Evolutionary conservation across 2,888 invertebrate species (phyloP), one percentile per base, ranked within the genome.

Genomic region (Conchocele bisecta): DNA sequence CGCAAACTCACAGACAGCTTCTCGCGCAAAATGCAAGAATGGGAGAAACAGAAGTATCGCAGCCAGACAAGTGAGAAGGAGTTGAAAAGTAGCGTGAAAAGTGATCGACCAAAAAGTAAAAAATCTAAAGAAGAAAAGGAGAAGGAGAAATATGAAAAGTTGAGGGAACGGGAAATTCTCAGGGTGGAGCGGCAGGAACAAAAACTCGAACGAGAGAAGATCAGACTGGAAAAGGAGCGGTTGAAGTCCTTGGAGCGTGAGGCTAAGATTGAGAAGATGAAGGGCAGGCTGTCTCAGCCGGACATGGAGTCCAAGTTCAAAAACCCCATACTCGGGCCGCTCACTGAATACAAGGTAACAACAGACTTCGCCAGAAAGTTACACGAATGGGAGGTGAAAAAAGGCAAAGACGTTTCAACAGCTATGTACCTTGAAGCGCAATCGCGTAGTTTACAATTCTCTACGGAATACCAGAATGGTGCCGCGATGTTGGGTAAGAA

Each of bases 341-440:
- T 86, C 26, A 83, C 83, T 20, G 85, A 86, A 51, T 84, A 86
- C 44, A 86, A 94, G 5, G 96, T 97, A 81, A 96, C 96, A 0
- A 93, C 96, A 46, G 96, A 96, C 81, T 97, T 97, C 90, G 96
- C 97, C 0, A 94, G 95, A 28, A 96, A 96, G 86, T 93, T 97
- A 0, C 96, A 96, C 90, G 97, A 97, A 89, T 97, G 97, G 97
- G 89, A 89, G 66, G 96, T 83, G 29, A 83, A 79, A 46, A 86
- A 85, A 72, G 85, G 84, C 17, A 59, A 78, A 48, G 75, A 80
- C 20, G 73, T 76, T 20, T 81, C 84, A 7, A 81, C 82, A 33
- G 82, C 84, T 17, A 72, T 84, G 65, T 85, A 83, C 46, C 66
- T 82, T 9, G 84, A 84, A 65, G 79, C 82, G 39, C 80, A 84